Conservation (phyloP, 2,797 vertebrate species). For the Tokudaia tokunoshimensis region DNA sequence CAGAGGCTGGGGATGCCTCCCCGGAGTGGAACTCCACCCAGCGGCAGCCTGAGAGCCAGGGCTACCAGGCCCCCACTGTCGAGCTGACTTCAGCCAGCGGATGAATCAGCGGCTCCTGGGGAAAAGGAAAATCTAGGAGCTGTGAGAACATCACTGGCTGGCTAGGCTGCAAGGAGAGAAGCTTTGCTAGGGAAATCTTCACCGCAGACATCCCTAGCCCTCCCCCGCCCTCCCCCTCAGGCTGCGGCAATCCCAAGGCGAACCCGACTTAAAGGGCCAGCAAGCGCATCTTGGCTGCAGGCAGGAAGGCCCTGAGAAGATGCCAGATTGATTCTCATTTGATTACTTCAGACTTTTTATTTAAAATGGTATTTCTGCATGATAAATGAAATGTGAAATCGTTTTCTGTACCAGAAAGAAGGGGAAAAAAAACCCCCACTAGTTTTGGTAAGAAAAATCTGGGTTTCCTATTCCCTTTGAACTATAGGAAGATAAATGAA, state of each 20-base stretch:
- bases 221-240: background rate
- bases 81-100: background rate
- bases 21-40: background rate
- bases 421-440: background rate
- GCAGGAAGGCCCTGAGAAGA: background rate
- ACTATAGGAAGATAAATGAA: too few relatives aligned
- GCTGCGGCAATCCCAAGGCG: slow-evolving; percentile 51
- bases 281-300: background rate
- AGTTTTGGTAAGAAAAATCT: background rate
- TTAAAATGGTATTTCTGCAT: background rate
- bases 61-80: background rate
- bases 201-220: background rate
- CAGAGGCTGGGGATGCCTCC: background rate
- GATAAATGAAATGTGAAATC: background rate
- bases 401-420: background rate
- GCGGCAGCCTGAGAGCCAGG: background rate
- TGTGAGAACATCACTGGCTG: background rate
- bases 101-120: slow-evolving; percentile 62
- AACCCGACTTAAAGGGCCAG: slow-evolving; percentile 73
- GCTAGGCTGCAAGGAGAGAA: background rate
- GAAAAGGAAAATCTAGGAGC: background rate
- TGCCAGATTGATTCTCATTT: background rate
- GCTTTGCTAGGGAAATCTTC: background rate
- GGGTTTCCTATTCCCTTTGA: background rate
- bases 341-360: background rate